Evolutionary conservation across 2,888 invertebrate genomes (phyloP).

Genomic region (Hirtodrosophila trivittata): DNA sequence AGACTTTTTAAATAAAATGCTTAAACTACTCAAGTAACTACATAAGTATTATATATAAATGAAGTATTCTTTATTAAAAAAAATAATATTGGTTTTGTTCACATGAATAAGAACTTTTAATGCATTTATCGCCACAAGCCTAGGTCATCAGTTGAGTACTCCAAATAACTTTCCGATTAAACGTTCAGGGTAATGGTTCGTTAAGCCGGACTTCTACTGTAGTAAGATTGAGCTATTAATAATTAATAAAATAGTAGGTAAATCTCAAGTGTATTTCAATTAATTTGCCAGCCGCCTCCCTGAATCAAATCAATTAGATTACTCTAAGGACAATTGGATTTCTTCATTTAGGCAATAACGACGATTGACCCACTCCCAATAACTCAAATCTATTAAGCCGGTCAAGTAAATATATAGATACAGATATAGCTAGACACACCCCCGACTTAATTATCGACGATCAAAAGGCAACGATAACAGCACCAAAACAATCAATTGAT

Average conservation of each 20-base stretch:
- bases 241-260: neutral
- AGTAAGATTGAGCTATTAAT: too few relatives aligned
- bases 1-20: too few relatives aligned
- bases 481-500: constrained; percentile 78
- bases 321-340: constrained; percentile 65
- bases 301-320: constrained; percentile 57
- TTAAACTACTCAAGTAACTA: too few relatives aligned
- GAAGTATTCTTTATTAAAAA: too few relatives aligned
- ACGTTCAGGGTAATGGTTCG: too few relatives aligned
- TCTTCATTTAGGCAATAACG: constrained; percentile 59
- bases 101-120: too few relatives aligned
- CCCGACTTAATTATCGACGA: constrained; percentile 75
- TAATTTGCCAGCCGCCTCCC: constrained; percentile 32
- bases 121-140: too few relatives aligned
- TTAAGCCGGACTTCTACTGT: too few relatives aligned
- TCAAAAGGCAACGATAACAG: constrained; percentile 77
- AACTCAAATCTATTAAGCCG: constrained; percentile 63
- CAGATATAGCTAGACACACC: constrained; percentile 26
- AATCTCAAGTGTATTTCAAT: constrained; percentile 20
- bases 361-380: constrained; percentile 54
- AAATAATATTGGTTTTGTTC: too few relatives aligned
- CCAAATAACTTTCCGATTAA: too few relatives aligned
- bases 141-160: too few relatives aligned
- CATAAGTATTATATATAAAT: too few relatives aligned
- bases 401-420: constrained; percentile 11